Evolutionary conservation across 2,113 vertebrate genomes (phyloP), one percentile per base, ranked within the genome.

Genomic region (Myotis yumanensis): DNA sequence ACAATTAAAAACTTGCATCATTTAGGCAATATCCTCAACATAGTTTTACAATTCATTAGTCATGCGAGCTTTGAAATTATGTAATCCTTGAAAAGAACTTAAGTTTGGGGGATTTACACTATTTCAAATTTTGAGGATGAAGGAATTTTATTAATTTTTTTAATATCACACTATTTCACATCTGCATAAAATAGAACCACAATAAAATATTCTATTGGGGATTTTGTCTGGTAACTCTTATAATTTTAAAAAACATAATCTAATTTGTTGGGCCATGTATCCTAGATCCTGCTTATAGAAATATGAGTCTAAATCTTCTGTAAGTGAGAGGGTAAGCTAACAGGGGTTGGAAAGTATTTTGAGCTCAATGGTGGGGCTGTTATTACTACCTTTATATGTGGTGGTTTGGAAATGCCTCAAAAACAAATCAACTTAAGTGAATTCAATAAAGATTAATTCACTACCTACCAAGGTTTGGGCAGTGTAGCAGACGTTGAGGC

Each of bases 101-200:
- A 89, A 81, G 83, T 69, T 62, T 86, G 35, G 32, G 68, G 11
- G 40, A 75, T 86, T 88, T 93, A 25, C 5, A 37, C 88, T 52
- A 77, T 15, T 75, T 94, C 75, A 91, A n/a, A 62, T 76, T 90
- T 90, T 91, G 90, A 90, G 40, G 46, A 14, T n/a, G 30, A 81
- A 68, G 52, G 76, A 32, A 85, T 52, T 86, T 90, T 48, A n/a
- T 83, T 76, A 87, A 72, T 51, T 51, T 72, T 72, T 90, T 90
- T 71, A 80, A 69, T 89, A 91, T 80, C 16, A 37, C 3, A 37
- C 17, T 51, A 66, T 84, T 91, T 84, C 46, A 90, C 43, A 68
- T 80, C 48, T 95, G 43, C 10, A 14, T 84, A 86, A 89, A 84
- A 48, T 89, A 11, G 75, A 80, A 86, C 72, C 17, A 88, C 64